Base-by-base conservation (phyloP, 1,140 invertebrate species). In the Rhyzopertha dominica region DNA sequence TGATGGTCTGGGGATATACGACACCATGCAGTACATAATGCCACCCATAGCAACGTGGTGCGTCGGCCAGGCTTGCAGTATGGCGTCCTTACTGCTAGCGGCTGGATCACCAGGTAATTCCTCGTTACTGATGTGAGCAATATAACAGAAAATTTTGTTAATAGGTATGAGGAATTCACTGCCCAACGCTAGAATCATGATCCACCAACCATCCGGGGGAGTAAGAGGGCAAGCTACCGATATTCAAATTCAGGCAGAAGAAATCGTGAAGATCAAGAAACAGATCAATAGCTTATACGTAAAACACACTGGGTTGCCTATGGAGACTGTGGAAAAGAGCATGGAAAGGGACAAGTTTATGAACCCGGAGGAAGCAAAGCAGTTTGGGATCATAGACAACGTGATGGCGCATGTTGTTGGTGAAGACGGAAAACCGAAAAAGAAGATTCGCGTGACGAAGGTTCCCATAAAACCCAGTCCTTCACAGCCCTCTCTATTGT, bases 121-220 rank as follows among this genome's bases (percentile, higher is more conserved):
- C 1, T 34, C 14, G 14, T 9, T 34, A 8, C 8, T 34, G 8
- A n/a, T 8, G 8, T 34, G 9, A 8, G 14, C 9, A 9, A n/a
- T 34, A 16, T 8, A 34, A 34, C 8, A 8, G 16, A 5, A 12
- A 16, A 32, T 16, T 47, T 5, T 31, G 38, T 17, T 39, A 40
- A 20, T 20, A 56, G 60, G 60, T 14, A 63, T 63, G 61, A 53
- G 61, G 17, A 85, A 96, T 72, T 87, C 95, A 0, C 71, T 99
- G 14, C 96, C 96, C n/a, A 96, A 99, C 73, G 85, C 95, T 2
- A 77, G 95, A 43, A 95, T 99, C 29, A 99, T 99, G 95, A 87
- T 98, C 23, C 96, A 99, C 72, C 96, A 99, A 63, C 95, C 95
- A 3, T 94, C 90, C 30, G 95, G 96, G 26, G 88, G 90, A 35